phyloP scores from a whole-genome alignment of 2,888 invertebrate species.

The Formica aserva region DNA sequence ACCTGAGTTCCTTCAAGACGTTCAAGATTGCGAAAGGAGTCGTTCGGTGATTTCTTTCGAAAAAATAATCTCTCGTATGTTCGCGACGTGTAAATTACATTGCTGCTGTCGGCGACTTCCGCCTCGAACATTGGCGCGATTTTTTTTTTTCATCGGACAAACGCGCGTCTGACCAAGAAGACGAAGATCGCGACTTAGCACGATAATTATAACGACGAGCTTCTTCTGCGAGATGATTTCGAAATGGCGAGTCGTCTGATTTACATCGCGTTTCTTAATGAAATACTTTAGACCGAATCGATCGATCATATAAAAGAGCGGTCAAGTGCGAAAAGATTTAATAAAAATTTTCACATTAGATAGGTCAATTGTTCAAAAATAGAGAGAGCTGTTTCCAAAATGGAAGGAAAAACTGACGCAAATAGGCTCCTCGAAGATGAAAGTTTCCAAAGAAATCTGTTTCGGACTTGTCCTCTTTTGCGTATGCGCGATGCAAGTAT shows the following conservation, averaged over 20 bases:
- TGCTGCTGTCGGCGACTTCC: constrained; percentile 5
- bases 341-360: neutral
- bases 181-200: neutral
- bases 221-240: constrained; percentile 18
- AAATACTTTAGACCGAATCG: constrained; percentile 59
- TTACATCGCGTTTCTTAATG: constrained; percentile 45
- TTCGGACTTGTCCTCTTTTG: constrained; percentile 23
- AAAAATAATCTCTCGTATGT: neutral
- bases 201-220: constrained; percentile 2
- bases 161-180: constrained; percentile 12
- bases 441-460: neutral
- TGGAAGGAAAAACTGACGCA: neutral
- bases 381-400: neutral
- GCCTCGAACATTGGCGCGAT: neutral
- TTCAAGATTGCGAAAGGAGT: constrained; percentile 12
- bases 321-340: constrained; percentile 9
- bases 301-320: neutral
- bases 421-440: neutral
- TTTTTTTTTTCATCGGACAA: neutral
- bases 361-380: neutral
- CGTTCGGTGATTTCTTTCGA: constrained; percentile 8
- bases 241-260: neutral
- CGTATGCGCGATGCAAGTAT: constrained; percentile 40
- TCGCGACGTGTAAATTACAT: neutral
- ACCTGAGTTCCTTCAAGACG: constrained; percentile 5